Percentiles rank a stretch among this genome's conserved stretches.
Evolutionary conservation across 2,888 invertebrate species (phyloP).

Genomic region (Xanthostigma xanthostigma): DNA sequence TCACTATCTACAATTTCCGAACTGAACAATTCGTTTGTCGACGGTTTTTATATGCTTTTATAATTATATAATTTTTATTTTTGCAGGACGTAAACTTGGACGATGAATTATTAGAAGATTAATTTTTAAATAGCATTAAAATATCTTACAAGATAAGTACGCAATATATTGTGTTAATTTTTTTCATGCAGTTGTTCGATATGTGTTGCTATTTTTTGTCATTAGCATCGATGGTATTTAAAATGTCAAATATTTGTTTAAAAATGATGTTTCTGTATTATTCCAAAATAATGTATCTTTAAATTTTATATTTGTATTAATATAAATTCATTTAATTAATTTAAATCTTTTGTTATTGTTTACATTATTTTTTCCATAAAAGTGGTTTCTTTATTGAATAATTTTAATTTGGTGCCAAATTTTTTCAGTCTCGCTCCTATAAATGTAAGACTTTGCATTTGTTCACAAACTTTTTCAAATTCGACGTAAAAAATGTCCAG

Average conservation of each 20-base stretch:
- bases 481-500: no score
- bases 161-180: conserved; percentile 5
- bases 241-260: not conserved
- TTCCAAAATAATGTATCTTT: conserved; percentile 3
- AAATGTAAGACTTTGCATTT: no score
- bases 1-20: no score
- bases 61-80: conserved; percentile 11
- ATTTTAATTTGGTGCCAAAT: no score
- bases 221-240: not conserved
- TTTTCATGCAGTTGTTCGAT: conserved; percentile 8
- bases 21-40: not conserved
- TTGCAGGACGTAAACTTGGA: conserved; percentile 59
- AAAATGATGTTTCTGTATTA: conserved; percentile 1
- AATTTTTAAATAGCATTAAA: conserved; percentile 6
- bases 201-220: conserved; percentile 6
- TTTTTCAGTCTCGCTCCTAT: no score
- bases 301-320: conserved; percentile 5
- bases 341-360: conserved; percentile 1
- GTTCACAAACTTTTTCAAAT: no score
- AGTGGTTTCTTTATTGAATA: no score
- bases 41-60: not conserved
- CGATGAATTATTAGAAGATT: conserved; percentile 54
- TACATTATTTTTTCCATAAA: no score
- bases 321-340: conserved; percentile 12
- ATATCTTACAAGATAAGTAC: not conserved